phyloP scores from a whole-genome alignment of 2,797 vertebrate genomes.

The Pampus argenteus region DNA sequence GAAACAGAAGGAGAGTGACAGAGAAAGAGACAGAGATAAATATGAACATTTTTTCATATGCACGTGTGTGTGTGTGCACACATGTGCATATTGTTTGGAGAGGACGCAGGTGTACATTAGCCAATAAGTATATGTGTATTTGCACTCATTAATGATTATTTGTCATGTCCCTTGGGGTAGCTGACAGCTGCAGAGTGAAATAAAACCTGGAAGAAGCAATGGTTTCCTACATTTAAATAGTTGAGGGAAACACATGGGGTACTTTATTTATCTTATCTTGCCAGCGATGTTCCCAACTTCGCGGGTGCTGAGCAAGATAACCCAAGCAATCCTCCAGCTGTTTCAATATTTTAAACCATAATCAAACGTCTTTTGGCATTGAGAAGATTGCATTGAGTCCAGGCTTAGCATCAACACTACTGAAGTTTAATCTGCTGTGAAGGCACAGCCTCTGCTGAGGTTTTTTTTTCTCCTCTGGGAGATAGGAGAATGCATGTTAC shows the following conservation, averaged over 20 bases:
- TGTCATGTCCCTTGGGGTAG: neutral
- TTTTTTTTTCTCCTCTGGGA: slow-evolving; percentile 24
- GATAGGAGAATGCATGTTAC: slow-evolving; percentile 54
- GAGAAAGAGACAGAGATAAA: slow-evolving; percentile 55
- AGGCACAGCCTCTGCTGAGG: slow-evolving; percentile 32
- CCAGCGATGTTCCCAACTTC: slow-evolving; percentile 52
- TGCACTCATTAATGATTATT: slow-evolving; percentile 37
- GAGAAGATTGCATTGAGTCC: slow-evolving; percentile 62
- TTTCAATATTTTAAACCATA: slow-evolving; percentile 68
- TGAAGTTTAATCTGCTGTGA: slow-evolving; percentile 68
- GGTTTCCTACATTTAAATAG: slow-evolving; percentile 55
- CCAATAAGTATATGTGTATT: slow-evolving; percentile 20
- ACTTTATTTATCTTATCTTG: slow-evolving; percentile 67
- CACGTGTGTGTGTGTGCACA: neutral
- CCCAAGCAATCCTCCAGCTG: slow-evolving; percentile 57
- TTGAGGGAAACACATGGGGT: slow-evolving; percentile 45
- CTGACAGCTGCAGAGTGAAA: neutral
- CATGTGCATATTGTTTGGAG: slow-evolving; percentile 24
- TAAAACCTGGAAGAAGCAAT: slow-evolving; percentile 19
- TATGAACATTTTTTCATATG: slow-evolving; percentile 50
- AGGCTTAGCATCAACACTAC: slow-evolving; percentile 56
- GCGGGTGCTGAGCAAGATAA: slow-evolving; percentile 56
- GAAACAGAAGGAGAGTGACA: slow-evolving; percentile 57
- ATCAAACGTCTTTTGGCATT: slow-evolving; percentile 65
- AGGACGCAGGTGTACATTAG: slow-evolving; percentile 62